phyloP scores from a whole-genome alignment of 2,113 vertebrate species.

The Percopsis transmontana region DNA sequence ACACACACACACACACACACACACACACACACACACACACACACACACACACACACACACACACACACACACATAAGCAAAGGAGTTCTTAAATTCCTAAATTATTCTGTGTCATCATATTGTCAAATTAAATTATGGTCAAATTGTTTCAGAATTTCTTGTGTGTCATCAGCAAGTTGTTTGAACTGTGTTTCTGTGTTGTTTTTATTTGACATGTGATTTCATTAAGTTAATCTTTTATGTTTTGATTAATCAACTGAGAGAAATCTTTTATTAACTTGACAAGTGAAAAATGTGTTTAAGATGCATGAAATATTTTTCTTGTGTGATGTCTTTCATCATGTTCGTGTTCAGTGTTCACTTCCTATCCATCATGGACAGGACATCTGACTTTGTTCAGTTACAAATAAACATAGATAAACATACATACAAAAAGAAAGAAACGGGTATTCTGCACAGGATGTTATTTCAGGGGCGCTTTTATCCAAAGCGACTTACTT shows the following conservation, averaged over 20 bases:
- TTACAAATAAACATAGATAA: too few species aligned
- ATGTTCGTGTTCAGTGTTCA: not conserved
- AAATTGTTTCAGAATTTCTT: not conserved
- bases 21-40: conserved; percentile 4
- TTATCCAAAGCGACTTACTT: too few species aligned
- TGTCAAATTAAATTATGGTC: not conserved
- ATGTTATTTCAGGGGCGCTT: too few species aligned
- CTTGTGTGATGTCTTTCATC: conserved; percentile 8
- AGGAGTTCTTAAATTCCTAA: not conserved
- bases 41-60: conserved; percentile 3
- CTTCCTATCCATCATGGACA: too few species aligned
- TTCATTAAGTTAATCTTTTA: not conserved
- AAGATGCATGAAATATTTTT: conserved; percentile 4
- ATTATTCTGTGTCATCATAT: not conserved
- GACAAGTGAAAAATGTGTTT: not conserved
- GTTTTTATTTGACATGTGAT: not conserved
- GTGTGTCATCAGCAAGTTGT: not conserved
- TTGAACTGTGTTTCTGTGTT: not conserved
- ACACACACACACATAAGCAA: not conserved
- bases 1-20: conserved; percentile 5
- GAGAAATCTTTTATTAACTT: not conserved
- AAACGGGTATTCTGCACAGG: too few species aligned
- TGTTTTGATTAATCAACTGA: not conserved
- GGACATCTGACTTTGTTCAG: too few species aligned
- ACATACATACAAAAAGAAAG: too few species aligned